A percentile compares a stretch with the other conserved stretches of the same genome.
These are phyloP conservation scores for Tromatobia lineatoria DNA, from an alignment of 2,888 invertebrate species.

Conservation along the genomic window DNA sequence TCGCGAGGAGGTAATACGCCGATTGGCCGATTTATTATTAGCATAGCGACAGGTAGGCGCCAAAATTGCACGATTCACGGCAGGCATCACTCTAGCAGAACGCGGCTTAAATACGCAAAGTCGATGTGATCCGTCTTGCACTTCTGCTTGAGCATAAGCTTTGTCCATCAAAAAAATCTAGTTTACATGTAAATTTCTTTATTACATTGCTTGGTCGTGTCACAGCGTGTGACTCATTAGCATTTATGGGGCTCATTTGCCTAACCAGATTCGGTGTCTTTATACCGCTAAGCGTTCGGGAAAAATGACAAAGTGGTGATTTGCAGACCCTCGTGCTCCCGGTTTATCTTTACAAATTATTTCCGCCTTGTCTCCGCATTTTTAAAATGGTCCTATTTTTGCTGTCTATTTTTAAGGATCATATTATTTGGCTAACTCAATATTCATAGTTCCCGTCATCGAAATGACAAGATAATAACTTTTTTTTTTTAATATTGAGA, in stretches of 20 bases:
- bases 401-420: not conserved
- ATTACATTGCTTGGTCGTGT: conserved; percentile 56
- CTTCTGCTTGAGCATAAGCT: conserved; percentile 11
- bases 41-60: conserved; percentile 24
- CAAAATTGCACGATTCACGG: conserved; percentile 56
- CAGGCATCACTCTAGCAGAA: conserved; percentile 36
- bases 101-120: conserved; percentile 49
- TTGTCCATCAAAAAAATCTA: conserved; percentile 4
- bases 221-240: conserved; percentile 59
- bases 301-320: conserved; percentile 43
- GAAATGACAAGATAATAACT: too few relatives aligned
- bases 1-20: conserved; percentile 10
- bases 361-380: not conserved
- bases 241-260: conserved; percentile 61
- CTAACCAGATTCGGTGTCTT: conserved; percentile 58
- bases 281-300: conserved; percentile 14
- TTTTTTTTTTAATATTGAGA: too few relatives aligned
- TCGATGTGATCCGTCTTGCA: conserved; percentile 34
- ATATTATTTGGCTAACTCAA: not conserved
- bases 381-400: not conserved
- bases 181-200: conserved; percentile 65
- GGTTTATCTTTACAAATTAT: conserved; percentile 34
- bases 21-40: conserved; percentile 54
- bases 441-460: too few relatives aligned
- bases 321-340: not conserved